Base-by-base conservation (phyloP, 2,113 vertebrate genomes). In the Pseudorectes ferrugineus region DNA sequence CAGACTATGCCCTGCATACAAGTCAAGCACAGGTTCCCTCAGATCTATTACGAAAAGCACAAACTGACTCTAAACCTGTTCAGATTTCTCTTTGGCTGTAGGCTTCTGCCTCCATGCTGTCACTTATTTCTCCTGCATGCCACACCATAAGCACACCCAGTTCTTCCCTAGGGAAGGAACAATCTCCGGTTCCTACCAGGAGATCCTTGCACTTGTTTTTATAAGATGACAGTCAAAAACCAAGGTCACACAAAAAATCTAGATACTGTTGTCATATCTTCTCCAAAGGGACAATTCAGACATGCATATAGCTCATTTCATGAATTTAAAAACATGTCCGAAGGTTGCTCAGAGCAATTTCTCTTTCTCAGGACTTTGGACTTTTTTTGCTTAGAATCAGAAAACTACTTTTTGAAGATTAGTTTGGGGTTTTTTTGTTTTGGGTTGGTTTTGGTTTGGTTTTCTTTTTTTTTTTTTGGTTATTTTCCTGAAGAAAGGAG, bases 271-370 rank as follows among this genome's bases (percentile, higher is more conserved):
- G 21, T 48, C 26, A 26, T 42, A 40, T 20, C 7, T 87, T 48
- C 18, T 74, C 2, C 4, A 40, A 89, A 74, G 40, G 3, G 2
- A 29, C 52, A 61, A 78, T 31, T 17, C 40, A 66, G 20, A 10
- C 28, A 40, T 11, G 12, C 26, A 48, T 5, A 11, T 23, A 51
- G 17, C 11, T 57, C 10, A 38, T 84, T 72, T 62, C 2, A 59
- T 61, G 36, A 6, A 1, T 28, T 63, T 26, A 59, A 54, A 59
- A 76, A 46, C 1, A 0, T 43, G 22, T 17, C 29, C 61, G 43
- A 84, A 66, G 23, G 22, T 74, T 85, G 7, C 5, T 62, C 12
- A 75, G 29, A 75, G 28, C n/a, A 22, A 20, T 33, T 24, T 59
- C 17, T 75, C 26, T 49, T 63, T 68, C 68, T 65, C 15, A 46